These are phyloP conservation scores for Drosophila carrolli DNA, from an alignment of 1,140 invertebrate species.

Conservation along the genomic window DNA sequence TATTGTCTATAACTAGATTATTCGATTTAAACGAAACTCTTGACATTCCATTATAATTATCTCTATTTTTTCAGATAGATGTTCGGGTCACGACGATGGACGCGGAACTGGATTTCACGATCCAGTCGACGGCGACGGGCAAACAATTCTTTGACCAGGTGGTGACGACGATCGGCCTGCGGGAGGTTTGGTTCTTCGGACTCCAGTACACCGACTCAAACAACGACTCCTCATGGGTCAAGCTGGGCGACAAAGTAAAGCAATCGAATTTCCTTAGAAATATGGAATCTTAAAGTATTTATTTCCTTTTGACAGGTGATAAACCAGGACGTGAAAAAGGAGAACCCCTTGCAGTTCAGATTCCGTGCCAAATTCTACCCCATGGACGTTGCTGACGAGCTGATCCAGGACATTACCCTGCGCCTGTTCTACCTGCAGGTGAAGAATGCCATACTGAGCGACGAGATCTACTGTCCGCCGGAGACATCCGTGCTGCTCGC, in stretches of 20 bases:
- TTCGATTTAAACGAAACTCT: too few relatives aligned
- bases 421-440: conserved; percentile 99
- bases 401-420: conserved; percentile 99
- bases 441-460: conserved; percentile 98
- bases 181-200: conserved; percentile 99
- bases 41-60: too few relatives aligned
- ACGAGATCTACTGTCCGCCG: conserved; percentile 99
- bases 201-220: conserved; percentile 99
- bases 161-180: conserved; percentile 99
- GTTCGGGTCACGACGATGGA: conserved; percentile 99
- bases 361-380: conserved; percentile 99
- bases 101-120: conserved; percentile 99
- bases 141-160: conserved; percentile 99
- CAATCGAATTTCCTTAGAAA: not conserved
- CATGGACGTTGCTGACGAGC: conserved; percentile 99
- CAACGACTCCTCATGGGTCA: conserved; percentile 99
- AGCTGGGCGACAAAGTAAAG: conserved; percentile 99
- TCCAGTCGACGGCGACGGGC: conserved; percentile 99
- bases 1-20: too few relatives aligned
- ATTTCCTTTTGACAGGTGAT: conserved; percentile 91
- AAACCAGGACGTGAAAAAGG: conserved; percentile 98
- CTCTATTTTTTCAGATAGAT: conserved; percentile 98
- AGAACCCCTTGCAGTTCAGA: conserved; percentile 98
- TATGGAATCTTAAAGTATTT: too few relatives aligned
- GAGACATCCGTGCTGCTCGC: conserved; percentile 98